Evolutionary conservation across 1,140 invertebrate species (phyloP).

Genomic region (Bombus pascuorum): DNA sequence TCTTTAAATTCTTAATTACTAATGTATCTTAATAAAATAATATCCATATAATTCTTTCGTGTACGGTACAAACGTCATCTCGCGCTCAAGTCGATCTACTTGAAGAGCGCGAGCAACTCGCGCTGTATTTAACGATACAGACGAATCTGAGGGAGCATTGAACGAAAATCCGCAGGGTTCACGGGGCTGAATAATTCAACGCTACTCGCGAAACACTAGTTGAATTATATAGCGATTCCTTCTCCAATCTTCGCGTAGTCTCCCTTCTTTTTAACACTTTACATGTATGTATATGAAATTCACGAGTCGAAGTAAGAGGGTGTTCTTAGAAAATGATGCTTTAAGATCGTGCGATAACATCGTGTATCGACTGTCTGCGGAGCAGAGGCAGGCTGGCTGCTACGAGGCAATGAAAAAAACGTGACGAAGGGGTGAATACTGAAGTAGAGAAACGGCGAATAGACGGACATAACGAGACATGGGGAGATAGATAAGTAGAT

Average conservation of each 20-base stretch:
- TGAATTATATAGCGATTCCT: neutral
- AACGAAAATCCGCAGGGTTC: neutral
- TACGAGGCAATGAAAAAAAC: constrained; percentile 15
- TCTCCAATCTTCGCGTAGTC: neutral
- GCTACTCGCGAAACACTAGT: too few species aligned
- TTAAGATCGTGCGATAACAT: neutral
- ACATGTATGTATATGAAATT: neutral
- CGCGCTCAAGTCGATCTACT: neutral
- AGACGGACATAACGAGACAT: constrained; percentile 46
- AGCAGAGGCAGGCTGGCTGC: constrained; percentile 1
- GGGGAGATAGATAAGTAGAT: constrained; percentile 31
- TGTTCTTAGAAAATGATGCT: constrained; percentile 17
- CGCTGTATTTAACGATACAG: too few species aligned
- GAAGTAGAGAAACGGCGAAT: constrained; percentile 41
- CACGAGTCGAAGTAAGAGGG: neutral
- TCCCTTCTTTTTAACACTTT: neutral
- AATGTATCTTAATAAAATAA: too few species aligned
- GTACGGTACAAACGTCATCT: neutral
- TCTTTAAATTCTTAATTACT: too few species aligned
- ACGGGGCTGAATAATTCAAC: neutral
- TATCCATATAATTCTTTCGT: too few species aligned
- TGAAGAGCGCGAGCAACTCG: neutral
- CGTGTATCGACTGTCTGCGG: constrained; percentile 37
- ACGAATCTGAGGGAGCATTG: too few species aligned
- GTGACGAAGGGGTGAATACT: constrained; percentile 28